Evolutionary conservation across 2,113 vertebrate species (phyloP).

Genomic region (Xenopus borealis): DNA sequence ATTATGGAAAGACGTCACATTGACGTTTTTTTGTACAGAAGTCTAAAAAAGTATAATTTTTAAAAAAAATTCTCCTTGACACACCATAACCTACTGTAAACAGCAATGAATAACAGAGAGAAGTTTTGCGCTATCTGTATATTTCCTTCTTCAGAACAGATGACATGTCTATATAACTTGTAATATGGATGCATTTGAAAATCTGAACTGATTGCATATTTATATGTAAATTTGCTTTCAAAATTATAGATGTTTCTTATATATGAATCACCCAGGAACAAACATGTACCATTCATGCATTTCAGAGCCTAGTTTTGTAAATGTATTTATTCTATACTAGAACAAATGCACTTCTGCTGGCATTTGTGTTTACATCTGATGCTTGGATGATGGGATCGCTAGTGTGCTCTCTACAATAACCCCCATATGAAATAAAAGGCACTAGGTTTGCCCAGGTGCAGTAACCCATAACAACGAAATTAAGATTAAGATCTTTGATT

Average conservation of each 20-base stretch:
- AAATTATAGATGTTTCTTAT: neutral
- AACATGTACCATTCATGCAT: neutral
- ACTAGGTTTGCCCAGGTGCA: no score
- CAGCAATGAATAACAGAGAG: neutral
- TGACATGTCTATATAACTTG: slow-evolving; percentile 6
- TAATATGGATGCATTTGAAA: neutral
- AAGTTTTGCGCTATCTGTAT: neutral
- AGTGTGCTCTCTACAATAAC: no score
- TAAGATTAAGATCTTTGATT: no score
- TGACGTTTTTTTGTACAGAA: neutral
- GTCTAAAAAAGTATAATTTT: neutral
- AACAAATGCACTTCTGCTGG: neutral
- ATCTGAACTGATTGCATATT: slow-evolving; percentile 18
- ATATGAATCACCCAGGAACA: neutral
- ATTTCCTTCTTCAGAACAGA: slow-evolving; percentile 16
- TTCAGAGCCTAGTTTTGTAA: no score
- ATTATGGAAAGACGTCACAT: neutral
- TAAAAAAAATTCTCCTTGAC: neutral
- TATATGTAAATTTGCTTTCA: slow-evolving; percentile 26
- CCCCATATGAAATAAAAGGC: no score
- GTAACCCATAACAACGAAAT: no score
- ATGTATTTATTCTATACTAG: neutral
- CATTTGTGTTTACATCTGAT: no score
- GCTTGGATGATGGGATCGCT: no score
- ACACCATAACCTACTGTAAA: neutral